phyloP scores from a whole-genome alignment of 92 coral and sea anemone species.

The Pocillopora grandis region DNA sequence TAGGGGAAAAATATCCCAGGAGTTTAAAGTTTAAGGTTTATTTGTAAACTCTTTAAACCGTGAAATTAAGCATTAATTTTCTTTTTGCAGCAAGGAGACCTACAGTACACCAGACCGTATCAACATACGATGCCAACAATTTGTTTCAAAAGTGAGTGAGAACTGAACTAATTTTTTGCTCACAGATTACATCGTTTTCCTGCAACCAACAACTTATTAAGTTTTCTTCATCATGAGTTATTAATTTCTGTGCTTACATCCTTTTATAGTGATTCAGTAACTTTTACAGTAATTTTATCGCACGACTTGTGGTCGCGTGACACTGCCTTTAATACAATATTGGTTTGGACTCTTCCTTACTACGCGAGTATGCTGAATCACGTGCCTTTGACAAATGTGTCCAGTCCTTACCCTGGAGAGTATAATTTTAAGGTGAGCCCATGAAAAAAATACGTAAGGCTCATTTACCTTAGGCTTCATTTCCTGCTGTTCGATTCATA shows the following conservation, averaged over 20 bases:
- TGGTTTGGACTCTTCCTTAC: constrained; percentile 35
- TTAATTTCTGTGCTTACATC: background rate
- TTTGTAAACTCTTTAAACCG: background rate
- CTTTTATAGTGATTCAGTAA: constrained; percentile 24
- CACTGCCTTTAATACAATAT: background rate
- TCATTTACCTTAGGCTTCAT: no score
- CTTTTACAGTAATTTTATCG: constrained; percentile 11
- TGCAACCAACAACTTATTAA: background rate
- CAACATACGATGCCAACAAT: background rate
- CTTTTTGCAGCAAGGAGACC: constrained; percentile 19
- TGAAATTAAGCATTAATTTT: background rate
- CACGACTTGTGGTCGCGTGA: constrained; percentile 31
- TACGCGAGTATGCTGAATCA: constrained; percentile 17
- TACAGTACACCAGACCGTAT: constrained; percentile 3
- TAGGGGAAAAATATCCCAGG: no score
- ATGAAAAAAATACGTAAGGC: background rate
- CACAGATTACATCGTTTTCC: background rate
- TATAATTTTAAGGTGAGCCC: constrained; percentile 1
- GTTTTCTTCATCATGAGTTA: background rate
- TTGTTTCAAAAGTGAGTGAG: constrained; percentile 30
- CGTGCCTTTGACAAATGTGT: constrained; percentile 16
- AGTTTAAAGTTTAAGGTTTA: background rate
- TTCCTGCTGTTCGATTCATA: no score
- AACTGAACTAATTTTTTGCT: background rate
- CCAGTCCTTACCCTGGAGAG: constrained; percentile 35